phyloP scores from a whole-genome alignment of 2,888 invertebrate genomes.

The Drosophila paranaensis region DNA sequence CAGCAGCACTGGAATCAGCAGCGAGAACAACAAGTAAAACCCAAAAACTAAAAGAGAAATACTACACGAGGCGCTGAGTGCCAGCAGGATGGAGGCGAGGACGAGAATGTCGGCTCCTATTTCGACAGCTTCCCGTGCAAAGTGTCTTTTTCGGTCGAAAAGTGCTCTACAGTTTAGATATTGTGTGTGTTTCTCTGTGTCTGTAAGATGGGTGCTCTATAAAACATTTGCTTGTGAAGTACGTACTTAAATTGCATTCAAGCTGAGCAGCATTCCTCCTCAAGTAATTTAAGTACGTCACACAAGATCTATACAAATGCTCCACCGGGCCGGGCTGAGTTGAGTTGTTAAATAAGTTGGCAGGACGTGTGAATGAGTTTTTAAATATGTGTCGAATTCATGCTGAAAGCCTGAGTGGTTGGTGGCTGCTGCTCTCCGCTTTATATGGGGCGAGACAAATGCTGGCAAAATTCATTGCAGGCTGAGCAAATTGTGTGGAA shows the following conservation, averaged over 20 bases:
- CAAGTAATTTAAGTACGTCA: conserved; percentile 58
- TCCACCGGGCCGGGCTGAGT: neutral
- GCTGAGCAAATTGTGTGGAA: conserved; percentile 15
- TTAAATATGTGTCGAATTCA: conserved; percentile 71
- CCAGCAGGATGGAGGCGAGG: conserved; percentile 25
- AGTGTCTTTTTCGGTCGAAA: conserved; percentile 66
- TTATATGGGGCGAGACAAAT: conserved; percentile 40
- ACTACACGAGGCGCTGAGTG: conserved; percentile 38
- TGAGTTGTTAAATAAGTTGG: conserved; percentile 75
- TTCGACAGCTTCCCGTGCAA: conserved; percentile 54
- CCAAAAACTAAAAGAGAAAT: conserved; percentile 37
- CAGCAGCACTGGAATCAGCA: conserved; percentile 7
- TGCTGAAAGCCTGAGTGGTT: conserved; percentile 30
- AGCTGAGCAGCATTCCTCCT: conserved; percentile 62
- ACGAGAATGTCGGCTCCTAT: conserved; percentile 38
- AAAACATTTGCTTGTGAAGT: conserved; percentile 76
- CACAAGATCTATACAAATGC: conserved; percentile 59
- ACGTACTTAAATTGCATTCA: conserved; percentile 77
- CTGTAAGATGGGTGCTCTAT: conserved; percentile 62
- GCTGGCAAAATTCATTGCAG: conserved; percentile 31
- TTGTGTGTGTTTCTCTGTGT: conserved; percentile 23
- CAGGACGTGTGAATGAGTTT: conserved; percentile 74
- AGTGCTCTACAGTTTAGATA: conserved; percentile 64
- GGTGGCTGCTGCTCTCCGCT: neutral
- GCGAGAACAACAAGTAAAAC: conserved; percentile 19